phyloP scores from a whole-genome alignment of 2,888 invertebrate genomes.

The Oithona nana region DNA sequence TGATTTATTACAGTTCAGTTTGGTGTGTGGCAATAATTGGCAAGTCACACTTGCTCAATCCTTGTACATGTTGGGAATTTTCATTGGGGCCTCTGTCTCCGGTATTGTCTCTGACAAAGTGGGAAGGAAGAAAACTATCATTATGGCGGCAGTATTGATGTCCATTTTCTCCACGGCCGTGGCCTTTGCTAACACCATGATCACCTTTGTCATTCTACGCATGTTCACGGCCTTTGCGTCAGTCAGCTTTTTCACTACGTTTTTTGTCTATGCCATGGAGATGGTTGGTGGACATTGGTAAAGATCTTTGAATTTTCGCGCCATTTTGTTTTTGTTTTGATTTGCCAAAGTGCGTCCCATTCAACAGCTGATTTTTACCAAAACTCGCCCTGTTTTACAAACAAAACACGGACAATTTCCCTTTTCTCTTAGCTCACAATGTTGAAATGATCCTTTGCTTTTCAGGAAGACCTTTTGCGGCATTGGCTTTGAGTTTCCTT shows the following conservation, averaged over 20 bases:
- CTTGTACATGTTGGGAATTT: constrained; percentile 20
- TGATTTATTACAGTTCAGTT: constrained; percentile 13
- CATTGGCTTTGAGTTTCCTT: constrained; percentile 18
- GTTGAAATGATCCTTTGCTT: no score
- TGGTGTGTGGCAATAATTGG: constrained; percentile 21
- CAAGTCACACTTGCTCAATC: constrained; percentile 20
- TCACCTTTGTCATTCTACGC: background rate
- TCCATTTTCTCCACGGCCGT: background rate
- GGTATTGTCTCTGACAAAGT: constrained; percentile 21
- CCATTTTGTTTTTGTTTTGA: no score
- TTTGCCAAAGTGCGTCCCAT: no score
- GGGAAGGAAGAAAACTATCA: background rate
- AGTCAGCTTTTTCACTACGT: background rate
- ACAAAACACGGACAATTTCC: no score
- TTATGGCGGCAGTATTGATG: background rate
- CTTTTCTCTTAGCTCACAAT: no score
- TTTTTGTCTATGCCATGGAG: constrained; percentile 18
- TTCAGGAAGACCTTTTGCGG: constrained; percentile 19
- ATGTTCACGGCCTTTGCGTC: background rate
- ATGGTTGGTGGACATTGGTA: constrained; percentile 19
- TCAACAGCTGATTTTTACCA: no score
- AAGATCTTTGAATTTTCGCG: no score
- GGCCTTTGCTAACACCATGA: background rate
- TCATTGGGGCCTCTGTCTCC: constrained; percentile 18
- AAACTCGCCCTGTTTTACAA: no score